A percentile compares a stretch with the other conserved stretches of the same genome.
Conservation (phyloP, 2,113 vertebrate species). For the Pan troglodytes region NHGRI_mPanTro3-v2.1_pri NC_072402.2:130665501-130666000, state of each 20-base stretch:
- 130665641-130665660: neutral
- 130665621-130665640: neutral
- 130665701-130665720: neutral
- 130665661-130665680: neutral
- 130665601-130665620: neutral
- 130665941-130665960: neutral
- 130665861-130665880: neutral
- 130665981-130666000: neutral
- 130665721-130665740: neutral
- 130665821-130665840: neutral
- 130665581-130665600: neutral
- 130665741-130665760: neutral
- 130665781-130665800: neutral
- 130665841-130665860: neutral
- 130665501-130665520: neutral
- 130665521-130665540: neutral
- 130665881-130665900: neutral
- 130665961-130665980: neutral
- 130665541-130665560: neutral
- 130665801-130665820: neutral
- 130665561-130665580: slow-evolving; percentile 8
- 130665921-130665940: neutral
- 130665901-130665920: neutral
- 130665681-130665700: neutral
- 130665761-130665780: neutral